Conservation (phyloP, 2,888 invertebrate species). For the Aleiodes alternator region DNA sequence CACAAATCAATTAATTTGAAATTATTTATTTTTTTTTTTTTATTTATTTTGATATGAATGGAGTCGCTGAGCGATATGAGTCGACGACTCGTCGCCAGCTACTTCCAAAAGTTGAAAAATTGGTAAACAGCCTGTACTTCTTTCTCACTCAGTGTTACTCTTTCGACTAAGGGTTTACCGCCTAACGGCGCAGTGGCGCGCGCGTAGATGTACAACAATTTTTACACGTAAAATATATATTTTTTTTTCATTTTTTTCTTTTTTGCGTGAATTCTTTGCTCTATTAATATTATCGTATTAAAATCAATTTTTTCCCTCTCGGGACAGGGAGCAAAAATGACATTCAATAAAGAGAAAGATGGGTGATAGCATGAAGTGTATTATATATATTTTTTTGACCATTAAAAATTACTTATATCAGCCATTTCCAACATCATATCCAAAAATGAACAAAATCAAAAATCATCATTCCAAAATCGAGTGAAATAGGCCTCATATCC, state of each 20-base stretch:
- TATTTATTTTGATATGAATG: not conserved
- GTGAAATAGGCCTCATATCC: too few relatives aligned
- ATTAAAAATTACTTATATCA: too few relatives aligned
- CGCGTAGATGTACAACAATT: slow-evolving; percentile 3
- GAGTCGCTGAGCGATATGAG: slow-evolving; percentile 27
- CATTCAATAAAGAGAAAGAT: too few relatives aligned
- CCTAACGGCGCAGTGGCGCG: slow-evolving; percentile 14
- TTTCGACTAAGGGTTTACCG: slow-evolving; percentile 23
- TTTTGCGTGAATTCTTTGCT: not conserved
- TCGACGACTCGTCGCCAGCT: slow-evolving; percentile 27
- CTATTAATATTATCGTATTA: not conserved
- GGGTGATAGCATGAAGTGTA: too few relatives aligned
- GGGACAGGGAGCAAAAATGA: too few relatives aligned
- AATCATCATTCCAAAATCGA: too few relatives aligned
- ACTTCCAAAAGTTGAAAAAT: not conserved
- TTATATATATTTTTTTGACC: too few relatives aligned
- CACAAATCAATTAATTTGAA: not conserved
- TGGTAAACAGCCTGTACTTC: slow-evolving; percentile 21
- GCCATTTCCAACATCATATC: too few relatives aligned
- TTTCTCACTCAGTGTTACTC: slow-evolving; percentile 12
- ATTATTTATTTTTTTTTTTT: not conserved
- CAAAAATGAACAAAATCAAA: too few relatives aligned
- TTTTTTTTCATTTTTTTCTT: not conserved
- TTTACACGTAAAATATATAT: not conserved
- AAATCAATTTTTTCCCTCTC: too few relatives aligned